Evolutionary conservation across 1,140 invertebrate species (phyloP), one percentile per base, ranked within the genome.

Genomic region (Drosophila takahashii): DNA sequence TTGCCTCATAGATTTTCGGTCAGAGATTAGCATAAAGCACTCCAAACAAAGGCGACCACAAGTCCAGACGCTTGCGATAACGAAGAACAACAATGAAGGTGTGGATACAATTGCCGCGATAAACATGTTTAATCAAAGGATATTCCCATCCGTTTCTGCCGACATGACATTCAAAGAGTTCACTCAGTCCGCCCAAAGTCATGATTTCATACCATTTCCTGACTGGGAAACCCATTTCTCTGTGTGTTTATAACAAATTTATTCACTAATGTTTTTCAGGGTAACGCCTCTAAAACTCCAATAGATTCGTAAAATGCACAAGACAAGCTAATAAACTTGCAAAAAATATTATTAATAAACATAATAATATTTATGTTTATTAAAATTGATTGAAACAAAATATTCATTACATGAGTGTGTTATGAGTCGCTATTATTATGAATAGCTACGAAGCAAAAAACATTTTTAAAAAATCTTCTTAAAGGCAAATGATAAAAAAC

Each of bases 11-110:
- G 81, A 86, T 86, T 86, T 81, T 86, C 44, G 81, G 81, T 70
- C 79, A 79, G 65, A 89, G 83, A 87, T 87, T 89, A 77, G 59
- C 79, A 87, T 89, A 89, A 72, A 83, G 71, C 61, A 79, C 83
- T 61, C 64, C 53, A 69, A 52, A 74, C 61, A 81, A 73, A 78
- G 71, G 67, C 69, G 79, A 89, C 84, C 80, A 89, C 74, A 77
- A 77, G 54, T 60, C 62, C 73, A 89, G 79, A 67, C 64, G 64
- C 45, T 50, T n/a, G 36, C 60, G 77, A 87, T 81, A 81, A 87
- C 69, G 77, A 65, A 69, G 77, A 65, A 72, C 57, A 85, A 66
- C 71, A 85, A 85, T 75, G 50, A 37, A 74, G 70, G 71, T 74
- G 71, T 72, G 69, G 64, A 67, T 67, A 65, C 60, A 65, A 67